These are phyloP conservation scores for Empidonax traillii DNA, from an alignment of 2,113 vertebrate genomes.

Conservation along the genomic window DNA sequence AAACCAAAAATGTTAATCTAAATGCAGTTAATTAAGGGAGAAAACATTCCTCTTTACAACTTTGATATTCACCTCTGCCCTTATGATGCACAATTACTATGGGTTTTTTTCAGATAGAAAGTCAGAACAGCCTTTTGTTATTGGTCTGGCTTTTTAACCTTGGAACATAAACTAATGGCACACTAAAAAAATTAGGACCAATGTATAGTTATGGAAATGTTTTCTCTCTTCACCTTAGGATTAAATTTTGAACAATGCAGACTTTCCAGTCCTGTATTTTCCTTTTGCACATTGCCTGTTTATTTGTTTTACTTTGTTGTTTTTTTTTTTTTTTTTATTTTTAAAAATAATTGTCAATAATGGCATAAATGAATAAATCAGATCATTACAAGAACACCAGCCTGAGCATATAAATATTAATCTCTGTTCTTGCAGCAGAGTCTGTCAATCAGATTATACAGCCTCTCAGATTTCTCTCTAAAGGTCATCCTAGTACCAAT, in stretches of 20 bases:
- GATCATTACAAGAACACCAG: neutral
- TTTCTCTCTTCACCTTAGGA: neutral
- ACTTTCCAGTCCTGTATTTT: neutral
- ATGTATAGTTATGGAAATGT: neutral
- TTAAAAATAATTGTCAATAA: neutral
- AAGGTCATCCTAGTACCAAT: neutral
- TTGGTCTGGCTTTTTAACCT: neutral
- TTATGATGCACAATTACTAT: neutral
- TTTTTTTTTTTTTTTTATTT: neutral
- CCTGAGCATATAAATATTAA: neutral
- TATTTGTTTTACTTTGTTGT: rapidly evolving
- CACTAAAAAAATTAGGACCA: neutral
- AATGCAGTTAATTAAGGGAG: neutral
- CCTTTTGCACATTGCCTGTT: rapidly evolving
- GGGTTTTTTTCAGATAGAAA: neutral
- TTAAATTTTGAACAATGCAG: neutral
- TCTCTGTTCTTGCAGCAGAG: neutral
- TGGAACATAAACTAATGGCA: neutral
- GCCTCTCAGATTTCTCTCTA: neutral
- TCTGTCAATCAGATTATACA: neutral
- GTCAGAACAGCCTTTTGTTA: neutral
- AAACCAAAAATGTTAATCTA: neutral
- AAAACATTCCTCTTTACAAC: neutral
- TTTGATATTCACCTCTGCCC: neutral
- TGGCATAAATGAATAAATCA: neutral